Percentiles rank a stretch among this genome's conserved stretches.
Evolutionary conservation across 2,888 invertebrate genomes (phyloP).

Genomic region (Sycophila texana): DNA sequence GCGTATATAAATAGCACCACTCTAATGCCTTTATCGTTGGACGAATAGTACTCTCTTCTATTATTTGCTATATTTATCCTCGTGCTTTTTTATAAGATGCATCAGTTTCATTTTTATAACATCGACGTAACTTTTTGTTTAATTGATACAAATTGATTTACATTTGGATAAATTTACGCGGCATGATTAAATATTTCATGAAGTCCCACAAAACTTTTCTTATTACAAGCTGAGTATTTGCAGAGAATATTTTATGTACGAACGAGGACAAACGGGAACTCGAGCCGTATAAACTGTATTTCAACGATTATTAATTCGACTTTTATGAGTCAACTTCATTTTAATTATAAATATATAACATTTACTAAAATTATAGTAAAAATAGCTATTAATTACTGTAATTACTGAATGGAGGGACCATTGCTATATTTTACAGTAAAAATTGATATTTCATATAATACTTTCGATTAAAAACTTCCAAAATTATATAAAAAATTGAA

Average conservation of each 20-base stretch:
- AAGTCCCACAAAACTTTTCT: not conserved
- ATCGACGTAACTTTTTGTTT: not conserved
- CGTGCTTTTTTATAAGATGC: too few relatives aligned
- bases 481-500: too few relatives aligned
- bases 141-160: not conserved
- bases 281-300: not conserved
- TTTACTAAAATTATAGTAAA: too few relatives aligned
- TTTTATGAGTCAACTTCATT: too few relatives aligned
- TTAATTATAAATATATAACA: too few relatives aligned
- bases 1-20: not conserved
- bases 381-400: too few relatives aligned
- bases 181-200: too few relatives aligned
- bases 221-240: not conserved
- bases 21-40: conserved; percentile 14
- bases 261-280: not conserved
- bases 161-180: too few relatives aligned
- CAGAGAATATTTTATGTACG: not conserved
- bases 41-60: not conserved
- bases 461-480: too few relatives aligned
- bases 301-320: not conserved
- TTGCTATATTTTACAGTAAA: too few relatives aligned
- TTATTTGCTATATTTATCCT: not conserved
- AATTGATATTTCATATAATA: too few relatives aligned
- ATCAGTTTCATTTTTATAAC: not conserved
- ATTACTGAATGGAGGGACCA: too few relatives aligned